These are phyloP conservation scores for Hydropotes inermis DNA, from an alignment of 2,113 vertebrate species.

Conservation along the genomic window DNA sequence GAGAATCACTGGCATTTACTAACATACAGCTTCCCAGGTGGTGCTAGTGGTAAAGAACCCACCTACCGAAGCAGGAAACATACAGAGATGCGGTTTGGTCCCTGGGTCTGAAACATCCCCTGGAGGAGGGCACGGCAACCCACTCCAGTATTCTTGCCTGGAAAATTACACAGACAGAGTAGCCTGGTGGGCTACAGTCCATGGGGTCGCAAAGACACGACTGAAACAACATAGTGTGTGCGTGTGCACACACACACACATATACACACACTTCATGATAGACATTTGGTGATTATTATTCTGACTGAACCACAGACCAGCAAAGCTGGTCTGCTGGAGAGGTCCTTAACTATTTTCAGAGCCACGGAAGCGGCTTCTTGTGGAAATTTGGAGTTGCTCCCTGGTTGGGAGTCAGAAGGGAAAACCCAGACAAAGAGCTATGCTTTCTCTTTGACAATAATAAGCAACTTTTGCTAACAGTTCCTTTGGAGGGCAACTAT, in stretches of 20 bases:
- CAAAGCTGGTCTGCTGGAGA: neutral
- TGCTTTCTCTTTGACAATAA: neutral
- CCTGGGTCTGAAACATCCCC: neutral
- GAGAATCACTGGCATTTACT: neutral
- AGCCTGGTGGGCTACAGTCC: neutral
- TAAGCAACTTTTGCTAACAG: neutral
- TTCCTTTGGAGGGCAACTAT: neutral
- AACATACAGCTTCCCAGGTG: neutral
- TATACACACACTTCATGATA: rapidly evolving
- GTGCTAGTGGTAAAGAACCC: neutral
- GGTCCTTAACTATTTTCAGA: neutral
- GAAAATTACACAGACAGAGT: neutral
- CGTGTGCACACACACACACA: rapidly evolving
- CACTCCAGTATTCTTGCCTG: neutral
- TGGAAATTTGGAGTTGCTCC: neutral
- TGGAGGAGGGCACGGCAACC: neutral
- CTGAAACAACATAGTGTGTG: neutral
- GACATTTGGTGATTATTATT: neutral
- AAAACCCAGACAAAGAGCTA: neutral
- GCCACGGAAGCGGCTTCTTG: neutral
- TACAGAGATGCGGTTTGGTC: neutral
- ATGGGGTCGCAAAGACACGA: neutral
- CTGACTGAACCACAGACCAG: neutral
- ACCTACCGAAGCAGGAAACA: neutral
- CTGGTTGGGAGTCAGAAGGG: neutral